Evolutionary conservation across 2,797 vertebrate species (phyloP).

Genomic region (Garrulus glandarius): DNA sequence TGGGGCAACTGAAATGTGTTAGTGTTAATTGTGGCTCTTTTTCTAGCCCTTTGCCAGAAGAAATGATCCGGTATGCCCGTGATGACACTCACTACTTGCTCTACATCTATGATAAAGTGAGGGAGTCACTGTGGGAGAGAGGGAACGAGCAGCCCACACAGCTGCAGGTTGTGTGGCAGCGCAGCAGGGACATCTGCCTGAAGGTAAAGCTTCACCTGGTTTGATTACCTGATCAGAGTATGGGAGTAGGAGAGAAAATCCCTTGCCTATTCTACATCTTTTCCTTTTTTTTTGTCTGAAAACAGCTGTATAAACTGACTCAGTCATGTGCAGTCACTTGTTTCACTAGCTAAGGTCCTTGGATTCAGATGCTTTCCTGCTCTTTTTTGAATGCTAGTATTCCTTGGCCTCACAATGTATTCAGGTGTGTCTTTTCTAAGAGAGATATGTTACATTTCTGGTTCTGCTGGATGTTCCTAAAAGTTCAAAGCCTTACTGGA

Average conservation of each 20-base stretch:
- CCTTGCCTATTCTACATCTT: fast-evolving
- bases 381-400: not conserved
- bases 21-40: not conserved
- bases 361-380: not conserved
- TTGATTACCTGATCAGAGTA: not conserved
- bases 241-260: not conserved
- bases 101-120: constrained; percentile 89
- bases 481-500: not conserved
- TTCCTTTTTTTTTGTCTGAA: not conserved
- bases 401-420: not conserved
- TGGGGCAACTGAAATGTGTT: not conserved
- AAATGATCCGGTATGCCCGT: constrained; percentile 91
- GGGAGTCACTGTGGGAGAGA: constrained; percentile 81
- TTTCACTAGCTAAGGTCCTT: not conserved
- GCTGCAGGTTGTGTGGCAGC: constrained; percentile 89
- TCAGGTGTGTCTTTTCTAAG: not conserved
- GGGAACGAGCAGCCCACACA: constrained; percentile 81
- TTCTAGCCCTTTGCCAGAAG: constrained; percentile 89
- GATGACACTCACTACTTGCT: constrained; percentile 95
- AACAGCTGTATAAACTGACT: not conserved
- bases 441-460: not conserved
- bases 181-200: constrained; percentile 88
- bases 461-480: not conserved
- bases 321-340: not conserved
- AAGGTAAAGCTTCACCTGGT: constrained; percentile 77